A percentile compares a stretch with the other conserved stretches of the same genome.
phyloP scores from a whole-genome alignment of 2,888 invertebrate genomes.

The Aphodius granarius region DNA sequence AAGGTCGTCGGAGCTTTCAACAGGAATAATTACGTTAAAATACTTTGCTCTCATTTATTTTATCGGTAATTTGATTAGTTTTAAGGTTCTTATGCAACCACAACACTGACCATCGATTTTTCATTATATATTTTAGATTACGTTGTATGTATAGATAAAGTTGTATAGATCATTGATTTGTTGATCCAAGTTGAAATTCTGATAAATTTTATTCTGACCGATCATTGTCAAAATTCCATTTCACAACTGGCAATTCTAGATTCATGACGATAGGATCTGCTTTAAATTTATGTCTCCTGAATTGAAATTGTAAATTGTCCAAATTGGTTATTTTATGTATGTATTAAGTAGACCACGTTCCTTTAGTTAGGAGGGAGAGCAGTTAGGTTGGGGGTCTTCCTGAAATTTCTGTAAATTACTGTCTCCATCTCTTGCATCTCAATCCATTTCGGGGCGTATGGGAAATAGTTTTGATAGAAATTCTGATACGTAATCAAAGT shows the following conservation, averaged over 20 bases:
- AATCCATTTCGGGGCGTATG: not conserved
- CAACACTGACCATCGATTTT: no score
- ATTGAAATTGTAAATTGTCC: not conserved
- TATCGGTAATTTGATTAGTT: not conserved
- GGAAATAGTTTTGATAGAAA: not conserved
- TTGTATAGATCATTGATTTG: no score
- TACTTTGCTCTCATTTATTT: not conserved
- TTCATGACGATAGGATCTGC: not conserved
- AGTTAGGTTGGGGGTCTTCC: not conserved
- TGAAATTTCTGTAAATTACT: not conserved
- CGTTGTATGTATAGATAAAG: no score
- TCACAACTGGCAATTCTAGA: no score
- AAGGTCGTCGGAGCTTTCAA: not conserved
- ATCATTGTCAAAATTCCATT: no score
- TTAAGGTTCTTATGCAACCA: not conserved
- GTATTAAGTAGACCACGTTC: not conserved
- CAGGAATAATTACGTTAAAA: not conserved
- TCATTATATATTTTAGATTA: no score
- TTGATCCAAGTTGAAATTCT: no score
- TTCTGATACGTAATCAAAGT: not conserved
- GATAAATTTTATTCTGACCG: no score
- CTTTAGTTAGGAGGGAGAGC: not conserved
- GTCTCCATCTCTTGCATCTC: no score
- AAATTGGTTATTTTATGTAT: not conserved
- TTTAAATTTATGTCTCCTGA: not conserved